A percentile compares a stretch with the other conserved stretches of the same genome.
Evolutionary conservation across 2,888 invertebrate genomes (phyloP).

Genomic region (Scaptomyza flava): DNA sequence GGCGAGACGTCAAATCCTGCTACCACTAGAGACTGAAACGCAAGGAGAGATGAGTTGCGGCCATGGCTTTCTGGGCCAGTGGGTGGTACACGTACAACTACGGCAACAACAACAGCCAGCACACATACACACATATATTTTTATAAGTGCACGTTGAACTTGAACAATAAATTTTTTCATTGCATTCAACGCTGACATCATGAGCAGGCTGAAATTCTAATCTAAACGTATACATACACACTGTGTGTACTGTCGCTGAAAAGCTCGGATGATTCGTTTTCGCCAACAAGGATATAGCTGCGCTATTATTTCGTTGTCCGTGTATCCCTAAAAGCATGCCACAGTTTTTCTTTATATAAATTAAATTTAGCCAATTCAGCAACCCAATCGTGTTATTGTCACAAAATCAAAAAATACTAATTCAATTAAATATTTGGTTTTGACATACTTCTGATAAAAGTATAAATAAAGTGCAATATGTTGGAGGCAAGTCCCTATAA

Average conservation of each 20-base stretch:
- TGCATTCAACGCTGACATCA: constrained; percentile 44
- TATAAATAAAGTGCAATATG: too few relatives aligned
- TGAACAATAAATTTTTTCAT: constrained; percentile 47
- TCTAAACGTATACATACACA: background rate
- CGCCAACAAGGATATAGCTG: background rate
- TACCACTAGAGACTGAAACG: constrained; percentile 41
- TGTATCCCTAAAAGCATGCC: background rate
- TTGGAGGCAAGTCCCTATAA: background rate
- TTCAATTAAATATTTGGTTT: background rate
- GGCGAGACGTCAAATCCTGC: constrained; percentile 36
- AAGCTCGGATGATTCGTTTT: background rate
- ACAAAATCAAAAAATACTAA: background rate
- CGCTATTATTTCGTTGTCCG: background rate
- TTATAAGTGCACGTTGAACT: constrained; percentile 73
- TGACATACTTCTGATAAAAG: constrained; percentile 5
- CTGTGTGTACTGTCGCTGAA: background rate
- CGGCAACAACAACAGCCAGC: constrained; percentile 7
- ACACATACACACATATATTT: background rate
- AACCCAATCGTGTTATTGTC: background rate
- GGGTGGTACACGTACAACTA: constrained; percentile 36
- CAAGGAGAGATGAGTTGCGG: constrained; percentile 5
- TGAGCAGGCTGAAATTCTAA: constrained; percentile 5
- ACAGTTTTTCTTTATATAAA: background rate
- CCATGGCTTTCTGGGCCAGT: constrained; percentile 50
- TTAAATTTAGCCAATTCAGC: background rate